These are phyloP conservation scores for Platynereis dumerilii DNA, from an alignment of 2,888 invertebrate genomes.

Conservation along the genomic window DNA sequence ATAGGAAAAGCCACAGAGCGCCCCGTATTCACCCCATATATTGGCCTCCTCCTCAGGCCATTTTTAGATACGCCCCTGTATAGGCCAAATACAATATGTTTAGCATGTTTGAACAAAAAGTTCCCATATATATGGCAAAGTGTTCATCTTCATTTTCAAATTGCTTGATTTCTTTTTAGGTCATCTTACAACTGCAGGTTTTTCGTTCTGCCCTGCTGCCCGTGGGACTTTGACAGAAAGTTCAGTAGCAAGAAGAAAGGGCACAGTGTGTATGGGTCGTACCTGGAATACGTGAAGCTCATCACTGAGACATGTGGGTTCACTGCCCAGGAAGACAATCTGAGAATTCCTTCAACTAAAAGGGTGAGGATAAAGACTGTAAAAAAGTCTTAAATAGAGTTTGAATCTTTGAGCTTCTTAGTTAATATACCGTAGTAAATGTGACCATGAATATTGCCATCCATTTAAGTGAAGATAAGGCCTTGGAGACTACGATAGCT, in stretches of 20 bases:
- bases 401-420: not conserved
- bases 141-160: slow-evolving; percentile 1
- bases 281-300: slow-evolving; percentile 64
- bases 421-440: not conserved
- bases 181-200: slow-evolving; percentile 71
- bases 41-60: too few species aligned
- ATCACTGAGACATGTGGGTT: slow-evolving; percentile 79
- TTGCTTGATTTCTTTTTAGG: slow-evolving; percentile 60
- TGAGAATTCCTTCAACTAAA: slow-evolving; percentile 97
- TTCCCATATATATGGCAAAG: too few species aligned
- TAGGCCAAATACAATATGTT: too few species aligned
- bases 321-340: slow-evolving; percentile 75
- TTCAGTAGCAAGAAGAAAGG: slow-evolving; percentile 69
- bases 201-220: slow-evolving; percentile 94
- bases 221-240: slow-evolving; percentile 89
- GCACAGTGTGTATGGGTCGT: slow-evolving; percentile 74
- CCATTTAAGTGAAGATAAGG: too few species aligned
- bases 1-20: too few species aligned
- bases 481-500: too few species aligned
- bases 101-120: too few species aligned
- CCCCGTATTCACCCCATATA: too few species aligned
- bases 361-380: slow-evolving; percentile 67
- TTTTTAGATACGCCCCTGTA: too few species aligned
- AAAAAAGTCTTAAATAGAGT: not conserved
- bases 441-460: not conserved